Evolutionary conservation across 2,113 vertebrate genomes (phyloP), one percentile per base, ranked within the genome.

Genomic region (Plecotus auritus): DNA sequence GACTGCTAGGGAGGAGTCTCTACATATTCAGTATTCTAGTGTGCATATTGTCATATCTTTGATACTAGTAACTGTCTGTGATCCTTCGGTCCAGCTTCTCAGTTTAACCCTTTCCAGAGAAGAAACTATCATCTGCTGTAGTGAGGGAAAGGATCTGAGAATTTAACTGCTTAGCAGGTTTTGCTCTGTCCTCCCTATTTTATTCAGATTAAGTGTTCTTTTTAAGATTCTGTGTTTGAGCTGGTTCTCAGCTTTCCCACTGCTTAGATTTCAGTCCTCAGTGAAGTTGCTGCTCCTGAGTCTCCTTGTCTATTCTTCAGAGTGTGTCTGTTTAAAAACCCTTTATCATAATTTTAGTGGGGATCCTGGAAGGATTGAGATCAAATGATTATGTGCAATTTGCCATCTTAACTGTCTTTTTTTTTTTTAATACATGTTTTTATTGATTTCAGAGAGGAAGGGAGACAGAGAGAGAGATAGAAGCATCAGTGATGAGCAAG

Each of bases 311-410:
- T 89, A 40, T 51, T 12, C 45, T 82, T 90, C 40, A 49, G 12
- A 88, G 32, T 90, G 59, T 84, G 17, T 83, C 70, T 88, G 30
- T 88, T 92, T 69, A n/a, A 56, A 70, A 88, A 40, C 26, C 5
- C 3, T 66, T 77, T 91, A 30, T 89, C 6, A 30, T 91, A 54
- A 82, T 78, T 76, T 64, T 80, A 51, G 3, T 83, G 20, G 42
- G 37, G 42, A 42, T 90, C 92, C 93, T 66, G 59, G 81, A 83
- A 96, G n/a, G 28, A 82, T 69, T 97, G 83, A 77, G 66, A 83
- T 89, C 20, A 70, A 54, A 54, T 37, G 26, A 86, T 4, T 73
- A 73, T 70, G 23, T 90, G 20, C 10, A 18, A 4, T 88, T n/a
- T 93, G 28, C 54, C 28, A 13, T 69, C 37, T 83, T 95, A 92